Base-by-base conservation (phyloP, 2,113 vertebrate species). In the Chaetodon auriga region DNA sequence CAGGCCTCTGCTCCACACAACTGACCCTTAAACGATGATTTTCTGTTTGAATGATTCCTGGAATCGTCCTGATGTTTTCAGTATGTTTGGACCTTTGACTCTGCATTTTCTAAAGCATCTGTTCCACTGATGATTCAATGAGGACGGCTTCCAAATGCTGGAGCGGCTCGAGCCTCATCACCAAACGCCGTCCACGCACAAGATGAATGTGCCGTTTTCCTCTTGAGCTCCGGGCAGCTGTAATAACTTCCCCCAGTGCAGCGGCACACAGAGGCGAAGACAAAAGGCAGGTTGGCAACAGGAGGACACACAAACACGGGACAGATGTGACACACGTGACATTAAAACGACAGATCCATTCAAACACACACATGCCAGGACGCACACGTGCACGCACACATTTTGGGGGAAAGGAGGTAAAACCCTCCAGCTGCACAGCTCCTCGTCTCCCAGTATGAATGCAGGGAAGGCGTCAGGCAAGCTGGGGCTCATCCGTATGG, bases 401-500 rank as follows among this genome's bases (percentile, higher is more conserved):
- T 41, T 9, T 1, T 5, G 18, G 63, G 25, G 45, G 10, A 15
- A 30, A 19, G 41, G 10, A 55, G 63, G 68, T n/a, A 58, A 80
- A 54, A 25, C 9, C 57, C 18, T 70, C 15, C 61, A 55, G 69
- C 75, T 66, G 70, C 14, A 63, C 62, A 5, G 71, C 68, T 69
- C 48, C 19, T 4, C 18, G 23, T 43, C 65, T 80, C 51, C 43
- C 35, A 13, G 64, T 70, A 0, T 79, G 71, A 80, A 83, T 64
- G 75, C 64, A 23, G 65, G 68, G 45, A 70, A 58, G 69, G 80
- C 25, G 69, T 68, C 60, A 25, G 74, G 68, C 65, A 36, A 79
- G 80, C 73, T 8, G 58, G 62, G 49, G 60, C 55, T 48, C 73
- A 16, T 89, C 87, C 30, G 6, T 15, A 57, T 8, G 1, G 53